Evolutionary conservation across 1,140 invertebrate genomes (phyloP).

Genomic region (Drosophila guanche): DNA sequence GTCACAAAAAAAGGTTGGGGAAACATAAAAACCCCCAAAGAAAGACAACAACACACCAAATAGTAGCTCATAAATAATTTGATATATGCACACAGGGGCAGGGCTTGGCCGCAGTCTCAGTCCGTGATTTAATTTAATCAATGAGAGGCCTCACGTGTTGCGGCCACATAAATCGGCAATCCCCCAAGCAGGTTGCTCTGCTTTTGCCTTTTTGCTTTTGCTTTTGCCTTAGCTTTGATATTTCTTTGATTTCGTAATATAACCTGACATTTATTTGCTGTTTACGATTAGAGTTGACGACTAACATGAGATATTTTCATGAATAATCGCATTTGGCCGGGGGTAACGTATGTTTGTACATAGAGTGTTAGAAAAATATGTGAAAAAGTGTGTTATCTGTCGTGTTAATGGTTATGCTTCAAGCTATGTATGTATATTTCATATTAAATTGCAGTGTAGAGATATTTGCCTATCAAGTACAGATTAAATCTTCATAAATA

Average conservation of each 20-base stretch:
- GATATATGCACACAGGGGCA: slow-evolving; percentile 56
- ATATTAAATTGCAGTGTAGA: no score
- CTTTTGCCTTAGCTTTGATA: slow-evolving; percentile 22
- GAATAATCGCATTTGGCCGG: slow-evolving; percentile 12
- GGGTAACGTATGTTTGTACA: no score
- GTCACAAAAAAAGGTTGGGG: slow-evolving; percentile 35
- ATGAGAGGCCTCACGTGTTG: slow-evolving; percentile 71
- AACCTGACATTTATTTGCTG: slow-evolving; percentile 67
- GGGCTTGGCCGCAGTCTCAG: slow-evolving; percentile 55
- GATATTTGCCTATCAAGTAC: no score
- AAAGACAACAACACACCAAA: slow-evolving; percentile 42
- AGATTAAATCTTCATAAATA: no score
- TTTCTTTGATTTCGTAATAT: slow-evolving; percentile 69
- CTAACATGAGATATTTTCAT: slow-evolving; percentile 66
- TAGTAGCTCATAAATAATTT: slow-evolving; percentile 70
- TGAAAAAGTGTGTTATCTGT: no score
- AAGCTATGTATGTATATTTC: no score
- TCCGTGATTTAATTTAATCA: slow-evolving; percentile 71
- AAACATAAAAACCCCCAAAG: slow-evolving; percentile 14
- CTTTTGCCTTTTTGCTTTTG: no score
- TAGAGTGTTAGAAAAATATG: no score
- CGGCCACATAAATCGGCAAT: slow-evolving; percentile 72
- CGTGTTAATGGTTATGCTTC: no score
- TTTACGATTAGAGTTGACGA: slow-evolving; percentile 59
- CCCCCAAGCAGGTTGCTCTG: slow-evolving; percentile 35